Base-by-base conservation (phyloP, 2,113 vertebrate species). In the Arenaria interpres region DNA sequence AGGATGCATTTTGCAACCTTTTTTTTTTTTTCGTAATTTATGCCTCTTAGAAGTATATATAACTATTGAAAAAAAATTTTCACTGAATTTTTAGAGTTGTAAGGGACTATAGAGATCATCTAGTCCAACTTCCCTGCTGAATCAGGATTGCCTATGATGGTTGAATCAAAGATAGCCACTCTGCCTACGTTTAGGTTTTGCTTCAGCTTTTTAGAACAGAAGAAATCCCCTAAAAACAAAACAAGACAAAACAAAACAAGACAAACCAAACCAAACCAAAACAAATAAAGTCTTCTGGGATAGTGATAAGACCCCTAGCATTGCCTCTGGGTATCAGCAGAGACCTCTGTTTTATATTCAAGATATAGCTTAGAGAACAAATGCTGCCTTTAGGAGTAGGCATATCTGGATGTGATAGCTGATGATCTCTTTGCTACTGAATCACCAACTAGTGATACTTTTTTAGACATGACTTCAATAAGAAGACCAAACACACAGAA, bases 1-100 rank as follows among this genome's bases (percentile, higher is more conserved):
- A 66, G 2, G 2, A 63, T 9, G 4, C 6, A 54, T 50, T 88
- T 56, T 64, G 35, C 4, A 35, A 33, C 1, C 0, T 54, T 25
- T 69, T 68, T 32, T 21, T 46, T 48, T 17, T 72, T 73, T 60
- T 22, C 14, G 53, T 48, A 33, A 28, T 37, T 51, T 89, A 8
- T 63, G 18, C 2, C 22, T 88, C 18, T 35, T 46, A 60, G 16
- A 27, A 82, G 6, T 10, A 63, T 10, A 75, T 10, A 19, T 30
- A 54, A 37, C 13, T 22, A 51, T 2, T 25, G 8, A 8, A 51
- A 62, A n/a, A 54, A 35, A 45, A n/a, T n/a, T n/a, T n/a, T n/a
- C n/a, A n/a, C n/a, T n/a, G n/a, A n/a, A n/a, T n/a, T n/a, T n/a
- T n/a, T n/a, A n/a, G n/a, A n/a, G n/a, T n/a, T n/a, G n/a, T n/a